Evolutionary conservation across 2,113 vertebrate genomes (phyloP), one percentile per base, ranked within the genome.

Genomic region (Perognathus longimembris): DNA sequence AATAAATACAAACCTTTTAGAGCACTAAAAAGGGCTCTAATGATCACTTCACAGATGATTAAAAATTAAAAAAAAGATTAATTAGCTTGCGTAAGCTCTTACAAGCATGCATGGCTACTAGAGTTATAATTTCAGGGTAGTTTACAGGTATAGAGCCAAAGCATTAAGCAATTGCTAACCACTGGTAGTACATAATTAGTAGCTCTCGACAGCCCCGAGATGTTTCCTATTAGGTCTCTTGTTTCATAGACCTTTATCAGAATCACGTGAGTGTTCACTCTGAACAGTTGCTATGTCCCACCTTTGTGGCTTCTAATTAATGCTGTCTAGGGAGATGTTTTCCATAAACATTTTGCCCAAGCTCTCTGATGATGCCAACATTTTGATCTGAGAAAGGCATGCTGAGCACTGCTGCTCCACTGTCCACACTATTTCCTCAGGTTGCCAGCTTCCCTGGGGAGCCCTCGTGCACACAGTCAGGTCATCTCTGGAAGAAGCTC

Each of bases 181-280:
- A 42, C 30, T 32, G 6, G 7, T 3, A 69, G 42, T 57, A 70
- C 20, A 79, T 34, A 74, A 64, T 73, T 14, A 34, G 24, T 61
- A 15, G 3, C 59, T 66, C 17, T 1, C 34, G 2, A 6, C 11
- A 20, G 26, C 64, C 4, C 26, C 17, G 61, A 45, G 12, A 0
- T 61, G 30, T 74, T 70, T 80, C 81, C 7, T 89, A 26, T 69
- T 45, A 42, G 54, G 64, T 28, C 59, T 66, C 18, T 63, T 80
- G 85, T 38, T 89, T 14, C 86, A 50, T 21, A 3, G 4, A 1
- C 22, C 22, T 66, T 1, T 63, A 78, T 83, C 26, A 67, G n/a
- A 90, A 34, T 59, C 18, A 28, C 7, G 20, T 79, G 26, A 89
- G 59, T 38, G 0, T 26, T 89, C 17, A 4, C 50, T 54, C 50